Conservation (phyloP, 2,888 invertebrate species). For the Agonopterix alstromeriana region DNA sequence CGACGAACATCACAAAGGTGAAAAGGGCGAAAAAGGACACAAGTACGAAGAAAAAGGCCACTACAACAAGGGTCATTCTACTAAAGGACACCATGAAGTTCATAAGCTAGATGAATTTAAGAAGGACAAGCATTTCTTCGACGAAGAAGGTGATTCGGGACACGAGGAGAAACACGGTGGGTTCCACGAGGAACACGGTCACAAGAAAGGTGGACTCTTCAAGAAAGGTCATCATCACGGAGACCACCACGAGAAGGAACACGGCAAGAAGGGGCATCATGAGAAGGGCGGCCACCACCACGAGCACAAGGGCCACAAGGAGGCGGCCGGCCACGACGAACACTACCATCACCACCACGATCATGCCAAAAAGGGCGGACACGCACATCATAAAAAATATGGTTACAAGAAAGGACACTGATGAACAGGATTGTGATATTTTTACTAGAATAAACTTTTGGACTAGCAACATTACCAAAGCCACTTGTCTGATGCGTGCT, state of each 20-base stretch:
- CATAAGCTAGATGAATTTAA: slow-evolving; percentile 91
- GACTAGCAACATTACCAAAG: slow-evolving; percentile 5
- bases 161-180: slow-evolving; percentile 90
- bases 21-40: slow-evolving; percentile 81
- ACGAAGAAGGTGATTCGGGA: slow-evolving; percentile 88
- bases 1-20: slow-evolving; percentile 79
- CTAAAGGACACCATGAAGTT: slow-evolving; percentile 90
- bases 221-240: slow-evolving; percentile 89
- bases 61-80: slow-evolving; percentile 90
- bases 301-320: slow-evolving; percentile 87
- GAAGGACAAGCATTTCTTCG: slow-evolving; percentile 91
- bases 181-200: slow-evolving; percentile 86
- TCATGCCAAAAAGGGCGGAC: slow-evolving; percentile 87
- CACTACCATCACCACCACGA: slow-evolving; percentile 85
- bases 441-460: background rate
- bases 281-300: slow-evolving; percentile 89
- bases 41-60: slow-evolving; percentile 82
- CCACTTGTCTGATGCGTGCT: slow-evolving; percentile 13
- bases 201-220: slow-evolving; percentile 88
- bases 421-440: slow-evolving; percentile 4
- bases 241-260: slow-evolving; percentile 84
- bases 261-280: slow-evolving; percentile 87
- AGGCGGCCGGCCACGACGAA: slow-evolving; percentile 85
- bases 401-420: slow-evolving; percentile 78
- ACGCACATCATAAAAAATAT: slow-evolving; percentile 88